Conservation (phyloP, 2,888 invertebrate species). For the Lumbricus terrestris region DNA sequence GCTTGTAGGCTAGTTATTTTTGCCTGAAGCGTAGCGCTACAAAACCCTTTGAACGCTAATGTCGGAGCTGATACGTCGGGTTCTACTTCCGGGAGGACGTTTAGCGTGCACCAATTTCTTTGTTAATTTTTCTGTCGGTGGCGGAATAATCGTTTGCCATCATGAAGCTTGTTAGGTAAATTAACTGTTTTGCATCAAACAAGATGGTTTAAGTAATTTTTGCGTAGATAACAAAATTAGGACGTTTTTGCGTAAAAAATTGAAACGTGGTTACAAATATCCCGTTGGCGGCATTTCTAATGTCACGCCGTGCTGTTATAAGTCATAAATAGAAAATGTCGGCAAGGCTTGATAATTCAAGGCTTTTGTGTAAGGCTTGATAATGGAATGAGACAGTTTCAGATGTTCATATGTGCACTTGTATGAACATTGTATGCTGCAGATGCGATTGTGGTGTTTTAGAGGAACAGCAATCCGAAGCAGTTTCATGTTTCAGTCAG, state of each 20-base stretch:
- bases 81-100: not conserved
- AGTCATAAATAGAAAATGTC: not conserved
- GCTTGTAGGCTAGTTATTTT: no score
- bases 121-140: slow-evolving; percentile 17
- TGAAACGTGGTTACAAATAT: not conserved
- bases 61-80: not conserved
- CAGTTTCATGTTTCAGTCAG: not conserved
- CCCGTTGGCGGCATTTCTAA: not conserved
- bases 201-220: not conserved
- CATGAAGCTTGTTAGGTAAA: slow-evolving; percentile 38
- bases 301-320: not conserved
- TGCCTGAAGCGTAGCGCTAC: not conserved
- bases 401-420: not conserved
- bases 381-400: not conserved
- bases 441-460: not conserved
- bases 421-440: not conserved
- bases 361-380: no score
- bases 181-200: not conserved
- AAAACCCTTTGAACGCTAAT: not conserved
- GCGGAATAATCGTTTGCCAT: slow-evolving; percentile 22
- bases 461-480: not conserved
- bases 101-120: not conserved
- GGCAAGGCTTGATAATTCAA: not conserved
- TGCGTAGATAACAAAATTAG: not conserved
- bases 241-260: not conserved